Conservation (phyloP, 2,888 invertebrate species). For the Netelia fuscicornis region DNA sequence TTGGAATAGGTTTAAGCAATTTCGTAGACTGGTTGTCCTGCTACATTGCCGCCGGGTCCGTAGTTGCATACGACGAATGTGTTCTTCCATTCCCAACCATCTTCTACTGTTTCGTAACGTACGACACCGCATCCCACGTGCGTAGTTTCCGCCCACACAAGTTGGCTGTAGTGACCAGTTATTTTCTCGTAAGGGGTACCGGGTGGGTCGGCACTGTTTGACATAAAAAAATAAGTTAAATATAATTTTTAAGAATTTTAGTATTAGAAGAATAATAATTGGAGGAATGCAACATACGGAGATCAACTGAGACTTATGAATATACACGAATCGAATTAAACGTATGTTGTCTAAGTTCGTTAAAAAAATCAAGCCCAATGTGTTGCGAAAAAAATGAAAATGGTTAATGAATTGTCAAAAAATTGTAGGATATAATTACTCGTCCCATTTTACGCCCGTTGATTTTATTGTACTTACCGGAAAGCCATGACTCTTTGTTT, state of each 20-base stretch:
- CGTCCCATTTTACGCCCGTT: not conserved
- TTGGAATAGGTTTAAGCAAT: not conserved
- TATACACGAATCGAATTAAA: not conserved
- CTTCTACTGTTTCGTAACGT: slow-evolving; percentile 73
- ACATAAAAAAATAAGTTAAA: not conserved
- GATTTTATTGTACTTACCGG: slow-evolving; percentile 42
- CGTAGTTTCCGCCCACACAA: slow-evolving; percentile 85
- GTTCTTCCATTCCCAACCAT: slow-evolving; percentile 68
- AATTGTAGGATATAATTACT: no score
- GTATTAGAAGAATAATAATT: no score
- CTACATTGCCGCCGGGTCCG: slow-evolving; percentile 83
- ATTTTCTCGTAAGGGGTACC: no score
- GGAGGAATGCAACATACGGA: no score
- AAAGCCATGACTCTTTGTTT: slow-evolving; percentile 47
- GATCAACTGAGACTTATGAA: no score
- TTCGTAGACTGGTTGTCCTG: slow-evolving; percentile 78
- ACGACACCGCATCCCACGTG: slow-evolving; percentile 85
- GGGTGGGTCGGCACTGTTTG: not conserved
- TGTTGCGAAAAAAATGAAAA: not conserved
- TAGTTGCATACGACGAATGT: slow-evolving; percentile 72
- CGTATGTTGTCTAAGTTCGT: not conserved
- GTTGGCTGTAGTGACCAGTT: slow-evolving; percentile 84
- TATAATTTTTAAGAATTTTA: not conserved
- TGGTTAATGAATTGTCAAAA: not conserved
- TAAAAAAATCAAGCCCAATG: not conserved